Evolutionary conservation across 2,888 invertebrate species (phyloP), one percentile per base, ranked within the genome.

Genomic region (Cryptus armator): DNA sequence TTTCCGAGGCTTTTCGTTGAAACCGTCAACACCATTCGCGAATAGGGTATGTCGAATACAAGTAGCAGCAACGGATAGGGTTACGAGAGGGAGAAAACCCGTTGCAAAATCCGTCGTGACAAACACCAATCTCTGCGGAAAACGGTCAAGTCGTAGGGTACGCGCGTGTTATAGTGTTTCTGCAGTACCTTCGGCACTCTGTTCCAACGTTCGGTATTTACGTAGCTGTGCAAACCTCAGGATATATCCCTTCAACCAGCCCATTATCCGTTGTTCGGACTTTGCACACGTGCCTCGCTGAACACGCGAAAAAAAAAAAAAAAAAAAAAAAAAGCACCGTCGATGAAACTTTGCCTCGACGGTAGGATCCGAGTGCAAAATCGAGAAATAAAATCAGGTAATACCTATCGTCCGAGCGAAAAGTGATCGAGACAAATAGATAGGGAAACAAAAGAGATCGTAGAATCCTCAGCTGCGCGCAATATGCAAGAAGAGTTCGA

Each of bases 221-320:
- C 66, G 10, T 64, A 76, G 76, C 76, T 53, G 43, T 43, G 53
- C 51, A 66, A 76, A 76, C 64, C 24, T 29, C 51, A 19, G 51
- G 19, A 43, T 43, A 51, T 19, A 12, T 66, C 43, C 62, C 51
- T 44, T 66, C 66, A 19, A 48, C 37, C 43, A 48, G 53, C 19
- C 53, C 43, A 66, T 76, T 76, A 66, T 76, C 37, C 66, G 64
- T 76, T 53, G 51, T 76, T 66, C 66, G 24, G 43, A 44, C 43
- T 53, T 66, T 37, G 66, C 76, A 66, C 51, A 53, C 43, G 43
- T 51, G 43, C 24, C 19, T 37, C 43, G 19, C n/a, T 4, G 66
- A 76, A 76, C 12, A 48, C 19, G 37, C 3, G 51, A 64, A 76
- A n/a, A 66, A 64, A 0, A n/a, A n/a, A n/a, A 37, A 14, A 64